Percentiles rank a stretch among this genome's conserved stretches.
Evolutionary conservation across 2,797 vertebrate genomes (phyloP).

Genomic region (Acipenser ruthenus): DNA sequence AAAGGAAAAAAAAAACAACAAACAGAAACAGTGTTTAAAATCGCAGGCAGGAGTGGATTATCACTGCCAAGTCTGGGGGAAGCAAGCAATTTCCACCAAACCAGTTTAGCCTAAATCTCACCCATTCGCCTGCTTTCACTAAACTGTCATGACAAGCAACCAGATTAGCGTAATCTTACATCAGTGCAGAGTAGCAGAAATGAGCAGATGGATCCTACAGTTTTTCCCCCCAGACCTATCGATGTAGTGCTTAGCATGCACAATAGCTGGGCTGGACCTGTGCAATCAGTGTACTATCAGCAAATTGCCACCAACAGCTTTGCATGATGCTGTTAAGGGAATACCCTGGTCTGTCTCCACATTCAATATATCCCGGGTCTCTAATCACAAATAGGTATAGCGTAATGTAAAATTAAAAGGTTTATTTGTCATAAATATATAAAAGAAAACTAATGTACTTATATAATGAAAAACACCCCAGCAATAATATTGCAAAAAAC

Average conservation of each 20-base stretch:
- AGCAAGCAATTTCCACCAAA: constrained; percentile 59
- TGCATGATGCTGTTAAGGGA: constrained; percentile 66
- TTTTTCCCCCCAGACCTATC: constrained; percentile 48
- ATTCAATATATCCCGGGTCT: constrained; percentile 20
- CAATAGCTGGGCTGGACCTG: constrained; percentile 65
- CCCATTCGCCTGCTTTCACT: constrained; percentile 86
- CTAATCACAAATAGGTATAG: constrained; percentile 20
- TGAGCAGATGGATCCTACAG: constrained; percentile 88
- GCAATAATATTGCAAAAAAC: no score
- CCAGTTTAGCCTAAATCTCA: constrained; percentile 68
- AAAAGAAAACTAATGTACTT: background rate
- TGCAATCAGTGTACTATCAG: constrained; percentile 66
- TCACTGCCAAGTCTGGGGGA: constrained; percentile 38
- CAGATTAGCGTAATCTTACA: constrained; percentile 96
- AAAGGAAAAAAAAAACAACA: background rate
- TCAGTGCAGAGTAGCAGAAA: constrained; percentile 92
- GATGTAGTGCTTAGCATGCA: constrained; percentile 79
- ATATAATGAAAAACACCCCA: background rate
- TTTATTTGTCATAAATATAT: no score
- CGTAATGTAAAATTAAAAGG: constrained; percentile 12
- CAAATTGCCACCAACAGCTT: constrained; percentile 75
- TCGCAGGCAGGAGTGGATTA: background rate
- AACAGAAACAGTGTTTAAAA: background rate
- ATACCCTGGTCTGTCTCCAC: constrained; percentile 44
- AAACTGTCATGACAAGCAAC: constrained; percentile 98